Evolutionary conservation across 2,888 invertebrate genomes (phyloP).

Genomic region (Acleris emargana): DNA sequence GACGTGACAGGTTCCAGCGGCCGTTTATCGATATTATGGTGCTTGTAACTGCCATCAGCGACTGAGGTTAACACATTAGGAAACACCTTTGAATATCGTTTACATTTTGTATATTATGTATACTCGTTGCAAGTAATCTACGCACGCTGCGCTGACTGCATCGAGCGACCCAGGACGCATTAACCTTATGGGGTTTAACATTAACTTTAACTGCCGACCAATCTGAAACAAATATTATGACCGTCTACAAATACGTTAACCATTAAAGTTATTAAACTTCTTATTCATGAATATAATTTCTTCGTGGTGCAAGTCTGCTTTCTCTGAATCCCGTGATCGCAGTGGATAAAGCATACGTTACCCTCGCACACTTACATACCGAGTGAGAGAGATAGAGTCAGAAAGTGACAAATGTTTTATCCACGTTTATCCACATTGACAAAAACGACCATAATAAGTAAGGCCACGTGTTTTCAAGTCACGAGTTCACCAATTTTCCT

Average conservation of each 20-base stretch:
- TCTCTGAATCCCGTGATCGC: too few species aligned
- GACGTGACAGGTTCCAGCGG: conserved; percentile 47
- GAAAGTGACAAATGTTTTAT: too few species aligned
- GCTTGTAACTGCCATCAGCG: conserved; percentile 60
- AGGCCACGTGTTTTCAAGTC: too few species aligned
- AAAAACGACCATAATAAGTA: too few species aligned
- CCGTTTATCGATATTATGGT: conserved; percentile 44
- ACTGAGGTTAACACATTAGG: conserved; percentile 65
- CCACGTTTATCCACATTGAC: too few species aligned
- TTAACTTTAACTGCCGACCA: conserved; percentile 30
- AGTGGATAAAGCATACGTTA: too few species aligned
- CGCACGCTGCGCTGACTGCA: conserved; percentile 38
- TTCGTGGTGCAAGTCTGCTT: too few species aligned
- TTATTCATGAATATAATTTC: too few species aligned
- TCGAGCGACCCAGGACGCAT: conserved; percentile 24
- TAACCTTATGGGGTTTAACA: conserved; percentile 26
- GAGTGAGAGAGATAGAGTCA: too few species aligned
- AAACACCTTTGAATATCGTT: conserved; percentile 63
- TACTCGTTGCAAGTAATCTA: conserved; percentile 33
- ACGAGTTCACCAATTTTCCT: too few species aligned
- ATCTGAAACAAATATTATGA: conserved; percentile 18
- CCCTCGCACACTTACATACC: too few species aligned
- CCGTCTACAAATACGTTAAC: not conserved
- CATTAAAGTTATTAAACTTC: not conserved
- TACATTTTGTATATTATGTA: conserved; percentile 50